A percentile compares a stretch with the other conserved stretches of the same genome.
phyloP scores from a whole-genome alignment of 1,140 invertebrate genomes.

The Habropoda laboriosa region DNA sequence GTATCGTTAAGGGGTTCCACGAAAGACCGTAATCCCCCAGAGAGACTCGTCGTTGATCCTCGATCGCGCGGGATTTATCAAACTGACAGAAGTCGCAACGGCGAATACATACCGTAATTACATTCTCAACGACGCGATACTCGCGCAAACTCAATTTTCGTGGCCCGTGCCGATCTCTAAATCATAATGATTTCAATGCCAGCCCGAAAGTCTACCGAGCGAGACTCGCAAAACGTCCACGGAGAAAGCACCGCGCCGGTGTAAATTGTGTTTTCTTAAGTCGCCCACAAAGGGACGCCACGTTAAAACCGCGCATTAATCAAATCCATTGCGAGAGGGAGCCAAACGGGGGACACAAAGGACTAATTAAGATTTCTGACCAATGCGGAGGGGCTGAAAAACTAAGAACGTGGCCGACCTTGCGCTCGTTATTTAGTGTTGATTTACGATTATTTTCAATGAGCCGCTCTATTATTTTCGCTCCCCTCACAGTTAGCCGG shows the following conservation, averaged over 20 bases:
- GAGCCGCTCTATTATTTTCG: slow-evolving; percentile 17
- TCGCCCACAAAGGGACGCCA: slow-evolving; percentile 61
- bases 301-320: slow-evolving; percentile 64
- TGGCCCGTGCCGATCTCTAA: slow-evolving; percentile 32
- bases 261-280: slow-evolving; percentile 66
- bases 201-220: slow-evolving; percentile 28
- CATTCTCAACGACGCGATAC: neutral
- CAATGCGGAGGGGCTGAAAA: neutral
- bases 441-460: slow-evolving; percentile 66
- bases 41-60: neutral
- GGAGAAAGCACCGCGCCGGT: slow-evolving; percentile 36
- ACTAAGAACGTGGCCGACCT: slow-evolving; percentile 49
- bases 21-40: neutral
- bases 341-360: slow-evolving; percentile 57
- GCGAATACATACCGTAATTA: slow-evolving; percentile 32
- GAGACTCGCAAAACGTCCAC: slow-evolving; percentile 51
- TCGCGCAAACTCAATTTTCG: slow-evolving; percentile 23
- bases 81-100: neutral
- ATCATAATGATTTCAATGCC: slow-evolving; percentile 60
- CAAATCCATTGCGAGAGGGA: slow-evolving; percentile 53
- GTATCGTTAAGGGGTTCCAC: neutral
- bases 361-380: slow-evolving; percentile 68
- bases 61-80: slow-evolving; percentile 21
- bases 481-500: neutral
- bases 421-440: slow-evolving; percentile 62